Evolutionary conservation across 2,888 invertebrate species (phyloP).

Genomic region (Diarsia brunnea): DNA sequence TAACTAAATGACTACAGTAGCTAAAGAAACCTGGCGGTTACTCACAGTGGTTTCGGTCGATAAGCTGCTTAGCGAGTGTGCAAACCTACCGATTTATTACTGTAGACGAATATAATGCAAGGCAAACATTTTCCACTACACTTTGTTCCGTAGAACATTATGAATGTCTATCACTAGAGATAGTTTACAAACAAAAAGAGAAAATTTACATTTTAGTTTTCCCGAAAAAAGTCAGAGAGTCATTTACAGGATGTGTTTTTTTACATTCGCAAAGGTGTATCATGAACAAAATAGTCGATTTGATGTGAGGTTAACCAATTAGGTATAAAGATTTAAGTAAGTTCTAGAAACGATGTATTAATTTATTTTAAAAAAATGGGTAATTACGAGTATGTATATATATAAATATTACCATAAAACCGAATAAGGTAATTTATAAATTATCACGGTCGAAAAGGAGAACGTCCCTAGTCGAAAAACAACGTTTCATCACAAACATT

Average conservation of each 20-base stretch:
- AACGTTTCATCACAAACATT: slow-evolving; percentile 68
- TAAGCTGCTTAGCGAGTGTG: slow-evolving; percentile 15
- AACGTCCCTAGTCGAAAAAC: slow-evolving; percentile 55
- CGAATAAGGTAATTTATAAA: slow-evolving; percentile 42
- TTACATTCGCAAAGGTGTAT: too few relatives aligned
- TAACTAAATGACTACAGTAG: too few relatives aligned
- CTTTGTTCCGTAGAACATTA: too few relatives aligned
- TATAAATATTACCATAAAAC: not conserved
- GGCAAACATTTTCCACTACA: not conserved
- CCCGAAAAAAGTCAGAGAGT: not conserved
- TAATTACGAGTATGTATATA: too few relatives aligned
- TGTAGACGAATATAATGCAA: not conserved
- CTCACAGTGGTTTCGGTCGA: not conserved
- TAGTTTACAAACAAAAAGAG: not conserved
- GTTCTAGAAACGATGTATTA: not conserved
- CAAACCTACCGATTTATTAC: not conserved
- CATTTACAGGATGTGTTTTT: too few relatives aligned
- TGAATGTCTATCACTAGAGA: not conserved
- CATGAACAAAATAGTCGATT: not conserved
- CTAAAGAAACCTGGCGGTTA: not conserved
- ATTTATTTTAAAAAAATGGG: not conserved
- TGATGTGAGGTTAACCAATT: not conserved
- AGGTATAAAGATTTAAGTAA: not conserved
- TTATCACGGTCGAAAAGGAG: slow-evolving; percentile 40
- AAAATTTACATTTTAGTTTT: not conserved